These are phyloP conservation scores for Zenarchopterus dispar DNA, from an alignment of 2,797 vertebrate genomes.

Conservation along the genomic window DNA sequence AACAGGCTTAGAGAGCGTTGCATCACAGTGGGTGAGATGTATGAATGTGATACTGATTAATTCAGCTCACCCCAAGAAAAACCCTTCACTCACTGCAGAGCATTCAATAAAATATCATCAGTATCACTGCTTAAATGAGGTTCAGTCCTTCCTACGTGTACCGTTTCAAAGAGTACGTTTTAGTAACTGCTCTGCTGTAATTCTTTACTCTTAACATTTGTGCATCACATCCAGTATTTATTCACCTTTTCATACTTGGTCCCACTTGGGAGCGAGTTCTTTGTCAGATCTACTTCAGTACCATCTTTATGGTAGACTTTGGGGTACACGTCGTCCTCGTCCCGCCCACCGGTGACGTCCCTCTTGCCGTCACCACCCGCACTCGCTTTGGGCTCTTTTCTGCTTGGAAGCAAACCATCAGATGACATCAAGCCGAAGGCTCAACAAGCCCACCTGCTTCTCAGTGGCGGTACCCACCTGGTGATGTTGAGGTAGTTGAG, in stretches of 20 bases:
- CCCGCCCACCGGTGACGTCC: slow-evolving; percentile 75
- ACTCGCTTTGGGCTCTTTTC: slow-evolving; percentile 86
- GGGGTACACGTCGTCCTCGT: slow-evolving; percentile 85
- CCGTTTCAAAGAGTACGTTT: not conserved
- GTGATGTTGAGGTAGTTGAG: slow-evolving; percentile 94
- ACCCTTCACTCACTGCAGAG: slow-evolving; percentile 31
- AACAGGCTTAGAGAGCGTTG: slow-evolving; percentile 26
- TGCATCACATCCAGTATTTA: not conserved
- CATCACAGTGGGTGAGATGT: slow-evolving; percentile 23
- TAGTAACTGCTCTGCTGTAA: not conserved
- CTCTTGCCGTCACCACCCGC: slow-evolving; percentile 63
- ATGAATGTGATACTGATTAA: slow-evolving; percentile 50
- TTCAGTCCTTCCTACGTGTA: not conserved
- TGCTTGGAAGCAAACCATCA: slow-evolving; percentile 49
- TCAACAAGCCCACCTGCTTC: not conserved
- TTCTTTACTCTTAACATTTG: no score
- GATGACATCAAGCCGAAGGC: slow-evolving; percentile 14
- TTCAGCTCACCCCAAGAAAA: slow-evolving; percentile 28
- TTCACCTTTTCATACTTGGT: slow-evolving; percentile 84
- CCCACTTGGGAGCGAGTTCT: slow-evolving; percentile 92
- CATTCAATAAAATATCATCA: slow-evolving; percentile 43
- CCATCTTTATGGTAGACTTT: slow-evolving; percentile 89
- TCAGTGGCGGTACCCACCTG: slow-evolving; percentile 67
- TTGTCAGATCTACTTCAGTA: slow-evolving; percentile 88
- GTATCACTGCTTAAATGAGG: slow-evolving; percentile 6